Conservation (phyloP, 1,140 invertebrate genomes). For the Agraylea sexmaculata region DNA sequence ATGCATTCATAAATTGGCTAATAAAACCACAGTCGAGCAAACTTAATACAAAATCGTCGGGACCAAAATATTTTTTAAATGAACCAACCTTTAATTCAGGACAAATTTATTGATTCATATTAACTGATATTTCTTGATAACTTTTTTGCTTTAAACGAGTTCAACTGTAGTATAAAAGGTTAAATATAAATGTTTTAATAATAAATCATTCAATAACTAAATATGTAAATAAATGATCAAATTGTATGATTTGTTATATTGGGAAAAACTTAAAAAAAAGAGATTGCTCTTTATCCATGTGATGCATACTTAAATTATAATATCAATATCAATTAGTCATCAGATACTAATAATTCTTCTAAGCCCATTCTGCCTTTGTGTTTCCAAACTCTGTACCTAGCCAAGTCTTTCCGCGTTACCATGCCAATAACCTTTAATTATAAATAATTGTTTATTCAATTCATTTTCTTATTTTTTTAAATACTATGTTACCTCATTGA, state of each 20-base stretch:
- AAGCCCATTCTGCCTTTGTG: conserved; percentile 62
- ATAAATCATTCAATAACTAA: neutral
- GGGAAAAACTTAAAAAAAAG: neutral
- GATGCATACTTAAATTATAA: neutral
- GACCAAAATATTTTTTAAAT: too few species aligned
- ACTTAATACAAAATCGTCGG: too few species aligned
- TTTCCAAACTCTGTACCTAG: conserved; percentile 63
- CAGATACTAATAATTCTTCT: conserved; percentile 59
- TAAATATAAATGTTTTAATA: neutral
- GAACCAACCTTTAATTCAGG: too few species aligned
- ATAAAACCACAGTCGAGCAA: too few species aligned
- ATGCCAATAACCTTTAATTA: conserved; percentile 74
- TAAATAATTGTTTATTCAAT: too few species aligned
- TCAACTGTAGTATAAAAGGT: too few species aligned
- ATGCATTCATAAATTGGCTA: too few species aligned
- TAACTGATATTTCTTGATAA: too few species aligned
- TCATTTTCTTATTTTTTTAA: conserved; percentile 9
- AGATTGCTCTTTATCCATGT: neutral
- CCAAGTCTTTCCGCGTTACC: conserved; percentile 89
- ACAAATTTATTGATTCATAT: too few species aligned
- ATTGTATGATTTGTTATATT: neutral
- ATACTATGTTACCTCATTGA: conserved; percentile 45
- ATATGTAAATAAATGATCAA: neutral
- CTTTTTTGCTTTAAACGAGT: too few species aligned
- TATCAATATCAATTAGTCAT: conserved; percentile 41